phyloP scores from a whole-genome alignment of 2,113 vertebrate genomes.

The Eleginops maclovinus region DNA sequence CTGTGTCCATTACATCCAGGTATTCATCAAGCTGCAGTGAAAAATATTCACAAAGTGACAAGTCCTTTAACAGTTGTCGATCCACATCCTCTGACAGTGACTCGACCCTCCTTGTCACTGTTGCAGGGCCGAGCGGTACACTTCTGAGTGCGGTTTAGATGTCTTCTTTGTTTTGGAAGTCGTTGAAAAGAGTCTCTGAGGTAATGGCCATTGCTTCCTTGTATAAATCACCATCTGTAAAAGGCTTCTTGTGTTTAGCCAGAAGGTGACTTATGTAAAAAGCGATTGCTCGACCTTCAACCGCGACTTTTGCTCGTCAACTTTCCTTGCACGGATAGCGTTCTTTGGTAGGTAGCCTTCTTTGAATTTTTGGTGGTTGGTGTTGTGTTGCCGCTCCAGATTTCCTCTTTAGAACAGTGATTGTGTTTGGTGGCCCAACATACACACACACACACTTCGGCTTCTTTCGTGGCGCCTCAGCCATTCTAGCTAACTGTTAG shows the following conservation, averaged over 20 bases:
- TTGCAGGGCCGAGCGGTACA: no score
- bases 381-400: slow-evolving; percentile 7
- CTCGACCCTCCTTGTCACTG: no score
- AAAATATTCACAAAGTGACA: not conserved
- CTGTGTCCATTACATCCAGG: not conserved
- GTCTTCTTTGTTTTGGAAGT: no score
- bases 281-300: slow-evolving; percentile 9
- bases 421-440: not conserved
- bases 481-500: not conserved
- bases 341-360: not conserved
- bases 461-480: not conserved
- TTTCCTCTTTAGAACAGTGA: slow-evolving; percentile 18
- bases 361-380: slow-evolving; percentile 10
- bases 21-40: not conserved
- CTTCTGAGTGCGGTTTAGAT: not conserved
- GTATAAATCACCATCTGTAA: no score
- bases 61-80: no score
- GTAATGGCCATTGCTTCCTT: no score
- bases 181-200: not conserved
- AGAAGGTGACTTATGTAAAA: no score
- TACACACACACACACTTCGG: not conserved
- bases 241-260: no score
- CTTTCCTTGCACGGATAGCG: not conserved
- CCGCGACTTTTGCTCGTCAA: not conserved
- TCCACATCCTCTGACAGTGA: no score